These are phyloP conservation scores for Pipistrellus kuhlii DNA, from an alignment of 2,797 vertebrate genomes.

Conservation along the genomic window DNA sequence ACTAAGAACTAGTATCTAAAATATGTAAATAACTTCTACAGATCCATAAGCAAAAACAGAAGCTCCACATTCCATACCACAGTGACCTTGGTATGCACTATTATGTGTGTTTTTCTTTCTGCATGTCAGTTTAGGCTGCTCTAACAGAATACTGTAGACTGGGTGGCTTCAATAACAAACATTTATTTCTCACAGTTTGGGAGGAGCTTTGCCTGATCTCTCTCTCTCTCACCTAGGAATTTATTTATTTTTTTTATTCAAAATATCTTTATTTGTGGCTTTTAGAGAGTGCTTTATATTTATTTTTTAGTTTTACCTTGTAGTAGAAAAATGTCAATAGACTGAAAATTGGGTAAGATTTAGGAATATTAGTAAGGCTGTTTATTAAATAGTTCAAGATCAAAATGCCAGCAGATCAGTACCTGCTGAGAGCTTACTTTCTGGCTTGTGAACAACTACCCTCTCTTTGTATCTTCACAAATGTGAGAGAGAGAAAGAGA, in stretches of 20 bases:
- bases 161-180: neutral
- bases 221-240: too few relatives aligned
- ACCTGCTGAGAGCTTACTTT: neutral
- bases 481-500: too few relatives aligned
- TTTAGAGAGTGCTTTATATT: conserved; percentile 41
- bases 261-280: conserved; percentile 41
- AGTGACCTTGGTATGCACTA: too few relatives aligned
- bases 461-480: neutral
- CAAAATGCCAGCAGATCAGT: neutral
- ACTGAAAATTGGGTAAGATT: neutral
- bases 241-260: neutral
- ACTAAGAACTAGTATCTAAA: neutral
- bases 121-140: neutral
- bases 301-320: conserved; percentile 46
- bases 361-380: neutral
- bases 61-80: neutral
- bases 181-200: neutral
- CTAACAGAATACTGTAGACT: neutral
- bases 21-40: neutral
- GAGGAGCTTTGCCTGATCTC: neutral
- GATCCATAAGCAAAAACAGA: neutral
- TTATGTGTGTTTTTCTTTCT: neutral
- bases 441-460: neutral
- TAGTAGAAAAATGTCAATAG: conserved; percentile 43
- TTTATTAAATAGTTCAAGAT: conserved; percentile 11